Evolutionary conservation across 2,113 vertebrate genomes (phyloP).

Genomic region (Onychostruthus taczanowskii): DNA sequence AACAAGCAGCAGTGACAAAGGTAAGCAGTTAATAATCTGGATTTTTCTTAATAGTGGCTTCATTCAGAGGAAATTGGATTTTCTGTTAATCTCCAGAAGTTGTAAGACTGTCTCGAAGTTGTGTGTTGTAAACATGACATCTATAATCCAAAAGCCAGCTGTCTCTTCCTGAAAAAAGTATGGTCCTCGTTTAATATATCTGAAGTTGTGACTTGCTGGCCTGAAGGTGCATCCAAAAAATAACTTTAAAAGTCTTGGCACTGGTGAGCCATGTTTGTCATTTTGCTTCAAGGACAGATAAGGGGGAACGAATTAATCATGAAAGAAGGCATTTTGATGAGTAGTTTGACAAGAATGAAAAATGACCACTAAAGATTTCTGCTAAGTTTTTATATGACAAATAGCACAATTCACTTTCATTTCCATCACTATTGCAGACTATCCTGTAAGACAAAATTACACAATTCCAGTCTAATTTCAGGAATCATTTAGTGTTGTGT

Average conservation of each 20-base stretch:
- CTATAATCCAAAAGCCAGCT: neutral
- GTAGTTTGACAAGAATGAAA: neutral
- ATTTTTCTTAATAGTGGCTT: neutral
- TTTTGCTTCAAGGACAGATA: neutral
- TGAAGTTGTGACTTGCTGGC: neutral
- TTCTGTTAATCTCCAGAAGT: neutral
- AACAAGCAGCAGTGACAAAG: slow-evolving; percentile 77
- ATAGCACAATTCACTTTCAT: neutral
- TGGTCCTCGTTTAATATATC: neutral
- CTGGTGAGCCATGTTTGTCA: neutral
- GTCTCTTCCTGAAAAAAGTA: neutral
- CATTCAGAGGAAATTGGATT: rapidly evolving
- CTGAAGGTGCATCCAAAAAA: neutral
- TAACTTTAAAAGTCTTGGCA: neutral
- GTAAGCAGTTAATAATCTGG: slow-evolving; percentile 61
- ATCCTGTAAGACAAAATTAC: neutral
- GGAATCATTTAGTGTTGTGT: neutral
- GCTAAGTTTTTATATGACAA: neutral
- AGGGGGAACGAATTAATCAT: neutral
- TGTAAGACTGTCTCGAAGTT: neutral
- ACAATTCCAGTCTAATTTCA: slow-evolving; percentile 30
- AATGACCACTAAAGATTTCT: neutral
- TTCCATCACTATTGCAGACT: neutral
- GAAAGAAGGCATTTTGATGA: slow-evolving; percentile 23
- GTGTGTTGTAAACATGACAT: neutral